Evolutionary conservation across 2,888 invertebrate species (phyloP), one percentile per base, ranked within the genome.

Genomic region (Acrocyrtus sp.): DNA sequence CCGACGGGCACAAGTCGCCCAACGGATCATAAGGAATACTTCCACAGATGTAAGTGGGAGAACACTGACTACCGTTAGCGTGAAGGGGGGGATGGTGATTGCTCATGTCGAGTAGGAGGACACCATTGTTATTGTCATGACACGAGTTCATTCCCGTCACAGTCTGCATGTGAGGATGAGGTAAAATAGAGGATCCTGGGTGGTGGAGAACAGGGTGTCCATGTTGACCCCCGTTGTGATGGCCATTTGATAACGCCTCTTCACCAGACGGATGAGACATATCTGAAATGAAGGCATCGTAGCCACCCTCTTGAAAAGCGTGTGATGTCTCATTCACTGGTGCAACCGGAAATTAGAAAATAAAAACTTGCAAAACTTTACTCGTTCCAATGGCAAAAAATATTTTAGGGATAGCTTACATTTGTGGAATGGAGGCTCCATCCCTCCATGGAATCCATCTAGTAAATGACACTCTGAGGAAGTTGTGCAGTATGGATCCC

Each of bases 241-340:
- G 48, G 45, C 34, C 26, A 24, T 26, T 19, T 26, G 48, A 41
- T 8, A 50, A 50, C 34, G 21, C 27, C n/a, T 27, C 21, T 48
- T 21, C 29, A 48, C 48, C 19, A 17, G 29, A 21, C 24, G 45
- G 70, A 24, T 72, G 72, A 21, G 67, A 27, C 39, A 78, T 45
- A 19, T 80, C 76, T 4, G 78, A 75, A 47, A 75, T 72, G 54
- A 79, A 80, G 24, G 60, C 74, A 54, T 80, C 79, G 68, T 78
- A 79, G 17, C 61, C 75, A 43, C 65, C 60, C 21, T 79, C 79
- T 48, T 76, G 67, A 48, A 76, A 78, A 8, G 72, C 61, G n/a
- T 74, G 73, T 10, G 73, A 68, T 53, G 67, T 60, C n/a, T 80
- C 78, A 27, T 76, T 69, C 48, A 78, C 78, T 80, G n/a, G 43